A percentile compares a stretch with the other conserved stretches of the same genome.
These are phyloP conservation scores for Hydrolagus affinis DNA, from an alignment of 2,113 vertebrate species.

Conservation along the genomic window DNA sequence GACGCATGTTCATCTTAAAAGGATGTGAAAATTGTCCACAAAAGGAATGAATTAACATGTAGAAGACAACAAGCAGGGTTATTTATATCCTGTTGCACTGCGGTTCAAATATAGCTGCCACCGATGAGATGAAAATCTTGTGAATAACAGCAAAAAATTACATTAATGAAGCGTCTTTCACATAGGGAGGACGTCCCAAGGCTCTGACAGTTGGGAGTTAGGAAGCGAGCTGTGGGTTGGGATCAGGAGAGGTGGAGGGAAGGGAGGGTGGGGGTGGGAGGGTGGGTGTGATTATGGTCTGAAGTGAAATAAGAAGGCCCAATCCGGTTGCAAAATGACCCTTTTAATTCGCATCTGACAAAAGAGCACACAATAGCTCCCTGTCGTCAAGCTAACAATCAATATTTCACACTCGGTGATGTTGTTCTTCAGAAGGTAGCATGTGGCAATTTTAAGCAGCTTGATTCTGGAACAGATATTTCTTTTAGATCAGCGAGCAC, in stretches of 20 bases:
- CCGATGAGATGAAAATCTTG: not conserved
- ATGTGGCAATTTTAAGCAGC: not conserved
- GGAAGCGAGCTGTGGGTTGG: no score
- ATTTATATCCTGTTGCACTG: not conserved
- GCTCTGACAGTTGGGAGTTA: no score
- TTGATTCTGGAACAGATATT: not conserved
- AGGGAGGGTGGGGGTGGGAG: no score
- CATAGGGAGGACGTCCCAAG: no score
- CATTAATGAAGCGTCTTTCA: no score
- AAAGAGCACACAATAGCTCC: not conserved
- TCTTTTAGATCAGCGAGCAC: no score
- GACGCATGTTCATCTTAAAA: not conserved
- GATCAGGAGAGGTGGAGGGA: no score
- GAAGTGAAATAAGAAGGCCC: not conserved
- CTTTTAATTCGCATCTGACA: not conserved
- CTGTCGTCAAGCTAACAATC: not conserved
- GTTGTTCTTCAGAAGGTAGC: not conserved
- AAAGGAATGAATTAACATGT: not conserved
- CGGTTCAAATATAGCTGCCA: not conserved
- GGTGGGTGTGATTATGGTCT: not conserved
- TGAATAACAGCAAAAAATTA: no score
- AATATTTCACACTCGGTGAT: not conserved
- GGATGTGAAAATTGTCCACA: not conserved
- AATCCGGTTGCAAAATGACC: not conserved
- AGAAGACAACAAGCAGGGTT: not conserved